These are phyloP conservation scores for Psettodes erumei DNA, from an alignment of 2,113 vertebrate species.

Conservation along the genomic window DNA sequence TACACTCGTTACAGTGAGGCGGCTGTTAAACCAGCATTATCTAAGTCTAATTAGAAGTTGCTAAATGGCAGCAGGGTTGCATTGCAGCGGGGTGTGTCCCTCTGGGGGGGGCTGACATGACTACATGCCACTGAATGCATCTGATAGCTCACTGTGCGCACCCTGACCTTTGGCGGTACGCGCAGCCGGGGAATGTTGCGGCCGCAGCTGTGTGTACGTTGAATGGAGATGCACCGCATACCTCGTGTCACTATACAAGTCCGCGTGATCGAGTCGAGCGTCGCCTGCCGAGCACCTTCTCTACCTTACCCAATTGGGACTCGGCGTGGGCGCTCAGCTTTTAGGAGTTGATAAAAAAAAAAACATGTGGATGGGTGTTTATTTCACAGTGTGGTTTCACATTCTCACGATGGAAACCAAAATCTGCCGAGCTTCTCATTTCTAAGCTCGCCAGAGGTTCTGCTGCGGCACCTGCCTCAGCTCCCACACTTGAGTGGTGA, in stretches of 20 bases:
- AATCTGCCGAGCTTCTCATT: not conserved
- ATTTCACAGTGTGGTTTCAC: not conserved
- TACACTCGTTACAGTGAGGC: not conserved
- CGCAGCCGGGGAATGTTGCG: conserved; percentile 10
- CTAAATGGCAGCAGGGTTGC: conserved; percentile 29
- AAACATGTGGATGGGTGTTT: not conserved
- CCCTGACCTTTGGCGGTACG: conserved; percentile 64
- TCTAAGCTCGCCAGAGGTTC: too few species aligned
- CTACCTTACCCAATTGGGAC: not conserved
- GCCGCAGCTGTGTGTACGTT: conserved; percentile 34
- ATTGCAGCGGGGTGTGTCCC: conserved; percentile 53
- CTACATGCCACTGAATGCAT: conserved; percentile 60
- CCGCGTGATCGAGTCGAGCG: not conserved
- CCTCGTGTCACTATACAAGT: conserved; percentile 3
- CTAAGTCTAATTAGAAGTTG: conserved; percentile 12
- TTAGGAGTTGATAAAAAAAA: not conserved
- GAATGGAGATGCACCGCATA: conserved; percentile 16
- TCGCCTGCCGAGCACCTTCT: not conserved
- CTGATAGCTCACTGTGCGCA: conserved; percentile 45
- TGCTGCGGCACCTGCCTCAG: not conserved
- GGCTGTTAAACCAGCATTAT: conserved; percentile 2
- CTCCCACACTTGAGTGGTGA: not conserved
- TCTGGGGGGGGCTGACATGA: conserved; percentile 30
- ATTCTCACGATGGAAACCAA: not conserved
- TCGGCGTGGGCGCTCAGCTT: not conserved